These are phyloP conservation scores for Eilema griseolum DNA, from an alignment of 2,888 invertebrate species.

Conservation along the genomic window DNA sequence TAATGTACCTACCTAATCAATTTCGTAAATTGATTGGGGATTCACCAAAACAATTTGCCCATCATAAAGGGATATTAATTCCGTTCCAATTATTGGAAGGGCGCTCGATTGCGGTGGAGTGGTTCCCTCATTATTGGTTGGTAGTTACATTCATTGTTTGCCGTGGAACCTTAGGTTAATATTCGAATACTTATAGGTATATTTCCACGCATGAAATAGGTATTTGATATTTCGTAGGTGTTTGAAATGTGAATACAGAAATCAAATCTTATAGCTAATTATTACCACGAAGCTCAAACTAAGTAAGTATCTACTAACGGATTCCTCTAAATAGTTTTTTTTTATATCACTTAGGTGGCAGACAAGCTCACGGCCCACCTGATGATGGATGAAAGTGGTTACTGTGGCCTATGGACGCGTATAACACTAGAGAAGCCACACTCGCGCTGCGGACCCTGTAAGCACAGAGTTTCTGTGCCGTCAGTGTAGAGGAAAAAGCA, in stretches of 20 bases:
- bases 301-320: too few relatives aligned
- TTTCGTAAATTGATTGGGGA: constrained; percentile 83
- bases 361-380: too few relatives aligned
- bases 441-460: too few relatives aligned
- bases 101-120: constrained; percentile 53
- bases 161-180: constrained; percentile 62
- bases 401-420: too few relatives aligned
- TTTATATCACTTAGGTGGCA: too few relatives aligned
- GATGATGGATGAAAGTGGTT: too few relatives aligned
- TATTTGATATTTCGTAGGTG: constrained; percentile 49
- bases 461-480: too few relatives aligned
- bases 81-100: constrained; percentile 68
- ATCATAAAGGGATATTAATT: constrained; percentile 80
- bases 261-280: too few relatives aligned
- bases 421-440: too few relatives aligned
- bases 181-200: constrained; percentile 46
- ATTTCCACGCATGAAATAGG: constrained; percentile 22
- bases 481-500: too few relatives aligned
- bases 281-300: too few relatives aligned
- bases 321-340: too few relatives aligned
- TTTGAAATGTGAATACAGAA: constrained; percentile 37
- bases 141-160: constrained; percentile 55
- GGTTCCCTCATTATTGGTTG: constrained; percentile 56
- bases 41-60: constrained; percentile 80
- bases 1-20: constrained; percentile 57